Base-by-base conservation (phyloP, 2,797 vertebrate genomes). In the Acestrorhynchus altus region DNA sequence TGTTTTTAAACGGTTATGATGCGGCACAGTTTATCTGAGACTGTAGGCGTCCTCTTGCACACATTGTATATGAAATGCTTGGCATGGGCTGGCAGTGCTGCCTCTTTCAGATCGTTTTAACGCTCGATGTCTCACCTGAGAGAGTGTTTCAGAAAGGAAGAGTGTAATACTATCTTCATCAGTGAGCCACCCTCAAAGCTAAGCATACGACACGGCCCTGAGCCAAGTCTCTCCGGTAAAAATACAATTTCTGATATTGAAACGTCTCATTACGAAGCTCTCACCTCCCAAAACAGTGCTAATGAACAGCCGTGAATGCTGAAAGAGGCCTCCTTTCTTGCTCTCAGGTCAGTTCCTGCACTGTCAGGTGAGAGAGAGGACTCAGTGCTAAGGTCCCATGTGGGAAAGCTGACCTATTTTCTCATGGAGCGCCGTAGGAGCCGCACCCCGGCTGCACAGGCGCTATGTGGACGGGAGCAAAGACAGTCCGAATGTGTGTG, bases 401-500 rank as follows among this genome's bases (percentile, higher is more conserved):
- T 91, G 91, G 89, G 83, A 88, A 84, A 76, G 87, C 49, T 90
- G 89, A 89, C 90, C 93, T 91, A 79, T 73, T 92, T 93, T 83
- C 89, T 87, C 85, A 79, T 85, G 85, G 82, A 77, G 28, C 47
- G 78, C 83, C 79, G 81, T 86, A 75, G 65, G 80, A 84, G 88
- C 74, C 28, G 8, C 15, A 22, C 20, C 31, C 52, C n/a, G 31
- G 28, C 1, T 61, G 47, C 35, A 47, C 59, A 75, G 67, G 76
- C 61, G 24, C 66, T 18, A 60, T 52, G 10, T 12, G 22, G 47
- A 51, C 24, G 11, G 26, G 26, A n/a, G 16, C 24, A 47, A 18
- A 31, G 65, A 10, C 7, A n/a, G n/a, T n/a, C n/a, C n/a, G n/a
- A n/a, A n/a, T n/a, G n/a, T n/a, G n/a, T n/a, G n/a, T n/a, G n/a